phyloP scores from a whole-genome alignment of 2,888 invertebrate species.

The Steinernema carpocapsae region DNA sequence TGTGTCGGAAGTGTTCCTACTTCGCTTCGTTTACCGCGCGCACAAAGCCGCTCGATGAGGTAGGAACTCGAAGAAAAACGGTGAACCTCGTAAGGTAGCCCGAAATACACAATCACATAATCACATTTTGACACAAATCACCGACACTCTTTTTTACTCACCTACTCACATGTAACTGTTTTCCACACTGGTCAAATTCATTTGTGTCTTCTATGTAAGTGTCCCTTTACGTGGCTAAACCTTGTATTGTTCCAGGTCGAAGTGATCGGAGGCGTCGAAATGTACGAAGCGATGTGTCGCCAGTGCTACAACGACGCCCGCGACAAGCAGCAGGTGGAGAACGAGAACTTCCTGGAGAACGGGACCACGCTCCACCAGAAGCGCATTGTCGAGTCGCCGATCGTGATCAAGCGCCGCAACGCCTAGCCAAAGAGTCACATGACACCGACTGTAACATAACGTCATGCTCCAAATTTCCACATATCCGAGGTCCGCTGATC shows the following conservation, averaged over 20 bases:
- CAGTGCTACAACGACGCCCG: slow-evolving; percentile 42
- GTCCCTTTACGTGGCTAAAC: no score
- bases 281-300: slow-evolving; percentile 52
- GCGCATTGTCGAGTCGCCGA: background rate
- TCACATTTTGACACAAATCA: no score
- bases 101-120: no score
- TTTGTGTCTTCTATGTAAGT: no score
- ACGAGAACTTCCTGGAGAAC: slow-evolving; percentile 1
- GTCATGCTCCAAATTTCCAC: no score
- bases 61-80: background rate
- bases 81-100: no score
- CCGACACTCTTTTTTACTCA: no score
- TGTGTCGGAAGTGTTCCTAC: slow-evolving; percentile 51
- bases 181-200: no score
- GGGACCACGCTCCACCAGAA: background rate
- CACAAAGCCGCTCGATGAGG: slow-evolving; percentile 41
- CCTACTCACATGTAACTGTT: no score
- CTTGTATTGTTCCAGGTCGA: slow-evolving; percentile 43
- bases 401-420: slow-evolving; percentile 18
- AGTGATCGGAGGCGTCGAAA: slow-evolving; percentile 51
- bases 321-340: slow-evolving; percentile 8
- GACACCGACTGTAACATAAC: no score
- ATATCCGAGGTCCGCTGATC: no score
- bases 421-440: slow-evolving; percentile 7
- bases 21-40: slow-evolving; percentile 51